These are phyloP conservation scores for Zophobas morio DNA, from an alignment of 1,140 invertebrate genomes.

Conservation along the genomic window DNA sequence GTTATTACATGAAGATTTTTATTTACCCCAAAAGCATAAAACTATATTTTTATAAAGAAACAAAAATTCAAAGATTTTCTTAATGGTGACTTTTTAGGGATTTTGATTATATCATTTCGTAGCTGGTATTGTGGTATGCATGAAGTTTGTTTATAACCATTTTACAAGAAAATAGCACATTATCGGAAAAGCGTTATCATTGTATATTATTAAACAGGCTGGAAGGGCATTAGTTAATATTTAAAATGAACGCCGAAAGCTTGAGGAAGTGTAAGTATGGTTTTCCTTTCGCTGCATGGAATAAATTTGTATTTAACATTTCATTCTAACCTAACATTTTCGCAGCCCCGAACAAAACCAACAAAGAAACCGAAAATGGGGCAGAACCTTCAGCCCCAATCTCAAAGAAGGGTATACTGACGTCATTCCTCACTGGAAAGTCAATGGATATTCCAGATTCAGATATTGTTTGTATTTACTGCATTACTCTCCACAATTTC, in stretches of 20 bases:
- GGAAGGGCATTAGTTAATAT: background rate
- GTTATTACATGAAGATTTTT: too few species aligned
- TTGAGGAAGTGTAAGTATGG: slow-evolving; percentile 42
- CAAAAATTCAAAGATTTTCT: too few species aligned
- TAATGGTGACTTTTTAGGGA: too few species aligned
- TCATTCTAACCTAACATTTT: slow-evolving; percentile 30
- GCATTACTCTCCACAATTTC: slow-evolving; percentile 10
- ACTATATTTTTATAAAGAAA: too few species aligned
- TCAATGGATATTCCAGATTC: slow-evolving; percentile 88
- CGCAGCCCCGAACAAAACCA: slow-evolving; percentile 49
- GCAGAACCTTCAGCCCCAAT: slow-evolving; percentile 83
- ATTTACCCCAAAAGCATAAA: too few species aligned
- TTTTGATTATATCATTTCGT: too few species aligned
- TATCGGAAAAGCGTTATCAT: too few species aligned
- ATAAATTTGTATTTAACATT: background rate
- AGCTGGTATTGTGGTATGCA: too few species aligned
- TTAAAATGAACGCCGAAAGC: slow-evolving; percentile 28
- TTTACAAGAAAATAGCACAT: too few species aligned
- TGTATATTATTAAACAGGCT: background rate
- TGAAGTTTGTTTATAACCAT: too few species aligned
- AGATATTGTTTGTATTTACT: slow-evolving; percentile 78
- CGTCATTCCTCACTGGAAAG: slow-evolving; percentile 85
- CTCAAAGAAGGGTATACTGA: slow-evolving; percentile 83
- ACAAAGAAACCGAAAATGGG: slow-evolving; percentile 69
- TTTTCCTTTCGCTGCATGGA: background rate